These are phyloP conservation scores for Bembecia ichneumoniformis DNA, from an alignment of 2,888 invertebrate genomes.

Conservation along the genomic window DNA sequence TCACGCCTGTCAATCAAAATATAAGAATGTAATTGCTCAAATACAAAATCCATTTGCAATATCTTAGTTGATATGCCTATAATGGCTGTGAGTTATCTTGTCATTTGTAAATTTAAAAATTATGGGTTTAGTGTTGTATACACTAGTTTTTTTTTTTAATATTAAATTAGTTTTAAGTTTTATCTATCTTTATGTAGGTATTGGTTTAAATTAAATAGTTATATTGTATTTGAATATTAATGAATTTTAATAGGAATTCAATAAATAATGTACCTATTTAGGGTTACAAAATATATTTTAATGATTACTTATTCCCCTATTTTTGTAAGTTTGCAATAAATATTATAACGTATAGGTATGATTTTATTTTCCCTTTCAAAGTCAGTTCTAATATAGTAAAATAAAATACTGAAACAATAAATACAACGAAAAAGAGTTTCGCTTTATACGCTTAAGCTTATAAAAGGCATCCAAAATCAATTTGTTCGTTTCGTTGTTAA, in stretches of 20 bases:
- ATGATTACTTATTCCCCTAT: neutral
- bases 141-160: neutral
- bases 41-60: neutral
- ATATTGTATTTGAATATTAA: neutral
- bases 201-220: neutral
- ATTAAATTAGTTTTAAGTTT: neutral
- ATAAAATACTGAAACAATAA: no score
- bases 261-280: no score
- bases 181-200: neutral
- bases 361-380: no score
- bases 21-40: slow-evolving; percentile 48
- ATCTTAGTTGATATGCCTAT: slow-evolving; percentile 11
- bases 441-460: no score
- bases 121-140: neutral
- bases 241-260: neutral
- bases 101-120: neutral
- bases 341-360: neutral
- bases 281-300: no score
- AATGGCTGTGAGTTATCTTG: slow-evolving; percentile 18
- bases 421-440: no score
- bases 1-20: slow-evolving; percentile 40
- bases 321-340: neutral
- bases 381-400: no score
- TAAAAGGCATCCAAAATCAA: no score
- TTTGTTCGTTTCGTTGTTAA: no score